phyloP scores from a whole-genome alignment of 30 jellyfish, hydroid and myxozoan species.

The Cassiopea xamachana region DNA sequence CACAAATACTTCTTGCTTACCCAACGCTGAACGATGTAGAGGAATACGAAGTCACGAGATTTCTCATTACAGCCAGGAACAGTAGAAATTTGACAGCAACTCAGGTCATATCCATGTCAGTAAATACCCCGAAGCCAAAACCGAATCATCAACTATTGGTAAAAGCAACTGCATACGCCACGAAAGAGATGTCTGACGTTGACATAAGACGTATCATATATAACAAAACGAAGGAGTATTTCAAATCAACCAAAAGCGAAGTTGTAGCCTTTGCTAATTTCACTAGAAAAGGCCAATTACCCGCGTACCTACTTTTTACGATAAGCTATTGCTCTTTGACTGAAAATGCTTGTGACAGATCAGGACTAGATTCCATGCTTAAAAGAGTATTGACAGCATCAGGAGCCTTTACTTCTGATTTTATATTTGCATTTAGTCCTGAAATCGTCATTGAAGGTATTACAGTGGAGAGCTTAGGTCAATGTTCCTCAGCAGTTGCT shows the following conservation, averaged over 20 bases:
- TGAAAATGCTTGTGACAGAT: slow-evolving; percentile 46
- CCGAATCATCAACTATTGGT: slow-evolving; percentile 57
- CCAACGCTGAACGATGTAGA: slow-evolving; percentile 60
- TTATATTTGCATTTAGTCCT: slow-evolving; percentile 66
- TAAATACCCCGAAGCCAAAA: slow-evolving; percentile 34
- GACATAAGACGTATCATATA: slow-evolving; percentile 37
- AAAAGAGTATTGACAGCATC: slow-evolving; percentile 33
- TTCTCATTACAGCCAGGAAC: slow-evolving; percentile 74
- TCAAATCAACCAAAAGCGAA: slow-evolving; percentile 45
- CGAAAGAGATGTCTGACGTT: slow-evolving; percentile 19
- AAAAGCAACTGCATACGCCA: slow-evolving; percentile 51
- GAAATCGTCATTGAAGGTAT: slow-evolving; percentile 46
- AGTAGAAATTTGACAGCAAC: slow-evolving; percentile 50
- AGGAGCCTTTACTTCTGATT: slow-evolving; percentile 64
- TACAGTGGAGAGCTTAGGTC: slow-evolving; percentile 32
- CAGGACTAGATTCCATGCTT: slow-evolving; percentile 41
- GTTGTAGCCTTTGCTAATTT: slow-evolving; percentile 20
- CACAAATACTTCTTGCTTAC: slow-evolving; percentile 68
- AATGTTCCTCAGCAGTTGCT: slow-evolving; percentile 10
- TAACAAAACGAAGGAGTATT: slow-evolving; percentile 37
- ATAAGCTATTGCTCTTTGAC: slow-evolving; percentile 43
- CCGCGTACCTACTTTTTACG: slow-evolving; percentile 39
- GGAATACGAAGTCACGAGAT: not conserved
- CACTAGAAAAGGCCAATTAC: slow-evolving; percentile 9
- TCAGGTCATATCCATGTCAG: slow-evolving; percentile 9